Evolutionary conservation across 2,888 invertebrate species (phyloP), one percentile per base, ranked within the genome.

Genomic region (Eurytoma adleriae): DNA sequence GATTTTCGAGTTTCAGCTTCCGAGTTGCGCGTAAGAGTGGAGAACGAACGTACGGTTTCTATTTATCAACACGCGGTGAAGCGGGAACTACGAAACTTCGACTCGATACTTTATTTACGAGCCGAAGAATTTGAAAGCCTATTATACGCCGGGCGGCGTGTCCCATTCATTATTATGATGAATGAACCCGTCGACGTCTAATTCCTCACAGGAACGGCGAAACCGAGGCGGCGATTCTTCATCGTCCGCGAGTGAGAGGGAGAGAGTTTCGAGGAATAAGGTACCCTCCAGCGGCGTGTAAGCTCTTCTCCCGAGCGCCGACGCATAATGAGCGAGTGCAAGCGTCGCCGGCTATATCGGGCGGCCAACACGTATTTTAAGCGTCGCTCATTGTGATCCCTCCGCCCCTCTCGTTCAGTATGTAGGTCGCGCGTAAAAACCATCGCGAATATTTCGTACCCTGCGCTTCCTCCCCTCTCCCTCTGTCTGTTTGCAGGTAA

Each of bases 381-480:
- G 75, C 75, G 5, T 40, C 54, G 59, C 70, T 75, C 75, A 75
- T 79, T 78, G 78, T 73, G 61, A 78, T 78, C 40, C 40, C 48
- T 52, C 16, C 40, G 14, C 12, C 57, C 10, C 69, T 27, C 12
- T 7, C 30, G 27, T n/a, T 59, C n/a, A 74, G 57, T 74, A 66
- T 18, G 20, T 20, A 7, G 5, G 20, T n/a, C 30, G 64, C 50
- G 54, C 18, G 69, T 40, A 40, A 40, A 40, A 40, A 40, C 40
- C 40, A 40, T 7, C 70, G 69, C 67, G 76, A 80, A 80, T 80
- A 80, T 40, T 40, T 40, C 40, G 40, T 40, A 4, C 40, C 7
- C 40, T 71, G 16, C 48, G 4, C 40, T 40, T 7, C 40, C 4
- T 40, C 40, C 24, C 24, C 24, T 24, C 2, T 24, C 24, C 24